A percentile compares a stretch with the other conserved stretches of the same genome.
These are phyloP conservation scores for Gila orcuttii DNA, from an alignment of 2,113 vertebrate species.

Conservation along the genomic window DNA sequence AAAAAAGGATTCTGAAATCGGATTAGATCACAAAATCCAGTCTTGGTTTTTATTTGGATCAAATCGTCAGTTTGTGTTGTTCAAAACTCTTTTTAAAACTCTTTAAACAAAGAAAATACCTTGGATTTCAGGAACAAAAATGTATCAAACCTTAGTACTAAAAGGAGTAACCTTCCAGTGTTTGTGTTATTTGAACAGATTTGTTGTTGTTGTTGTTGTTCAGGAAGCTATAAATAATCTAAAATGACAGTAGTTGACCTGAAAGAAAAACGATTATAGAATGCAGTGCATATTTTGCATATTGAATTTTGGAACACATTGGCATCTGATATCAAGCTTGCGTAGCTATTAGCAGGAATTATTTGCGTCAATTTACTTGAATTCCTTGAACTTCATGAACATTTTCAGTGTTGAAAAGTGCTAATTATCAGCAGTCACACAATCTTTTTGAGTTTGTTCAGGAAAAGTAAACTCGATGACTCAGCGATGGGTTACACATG, in stretches of 20 bases:
- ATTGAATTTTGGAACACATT: neutral
- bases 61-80: too few relatives aligned
- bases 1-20: too few relatives aligned
- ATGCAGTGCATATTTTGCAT: neutral
- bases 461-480: constrained; percentile 21
- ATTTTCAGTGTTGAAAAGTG: neutral
- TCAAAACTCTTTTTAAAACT: too few relatives aligned
- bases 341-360: neutral
- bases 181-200: neutral
- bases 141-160: neutral
- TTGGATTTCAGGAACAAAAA: too few relatives aligned
- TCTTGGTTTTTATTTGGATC: too few relatives aligned
- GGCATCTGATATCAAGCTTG: neutral
- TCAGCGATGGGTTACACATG: constrained; percentile 13
- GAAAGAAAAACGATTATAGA: neutral
- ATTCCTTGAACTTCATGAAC: neutral
- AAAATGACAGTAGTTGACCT: neutral
- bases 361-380: neutral
- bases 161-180: neutral
- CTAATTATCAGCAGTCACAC: neutral
- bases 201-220: neutral
- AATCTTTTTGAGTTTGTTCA: constrained; percentile 15
- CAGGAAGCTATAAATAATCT: too few relatives aligned
- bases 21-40: too few relatives aligned
- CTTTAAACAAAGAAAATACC: too few relatives aligned